Evolutionary conservation across 1,140 invertebrate species (phyloP).

Genomic region (Rhagoletis pomonella): DNA sequence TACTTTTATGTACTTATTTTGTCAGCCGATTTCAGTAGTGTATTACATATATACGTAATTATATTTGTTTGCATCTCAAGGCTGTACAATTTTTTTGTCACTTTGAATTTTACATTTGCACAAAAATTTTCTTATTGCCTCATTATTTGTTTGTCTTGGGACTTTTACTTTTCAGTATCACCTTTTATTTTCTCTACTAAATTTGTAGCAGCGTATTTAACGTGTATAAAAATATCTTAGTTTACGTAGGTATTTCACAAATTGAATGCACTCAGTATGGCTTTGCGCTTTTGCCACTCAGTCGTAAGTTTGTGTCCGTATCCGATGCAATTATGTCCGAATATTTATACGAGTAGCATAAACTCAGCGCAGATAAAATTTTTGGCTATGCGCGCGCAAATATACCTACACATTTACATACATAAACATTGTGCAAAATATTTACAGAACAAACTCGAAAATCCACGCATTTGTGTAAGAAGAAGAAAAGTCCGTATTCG

Average conservation of each 20-base stretch:
- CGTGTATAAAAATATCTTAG: neutral
- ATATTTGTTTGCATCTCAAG: no score
- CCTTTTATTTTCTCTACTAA: neutral
- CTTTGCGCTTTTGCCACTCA: constrained; percentile 14
- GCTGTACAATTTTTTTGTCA: neutral
- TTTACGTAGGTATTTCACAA: neutral
- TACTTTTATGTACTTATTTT: no score
- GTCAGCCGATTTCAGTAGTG: no score
- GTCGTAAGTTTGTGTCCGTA: constrained; percentile 34
- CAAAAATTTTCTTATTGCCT: neutral
- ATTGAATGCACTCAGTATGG: neutral
- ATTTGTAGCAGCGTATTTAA: neutral
- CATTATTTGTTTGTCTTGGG: neutral
- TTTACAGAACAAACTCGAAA: neutral
- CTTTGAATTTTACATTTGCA: neutral
- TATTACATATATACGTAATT: no score
- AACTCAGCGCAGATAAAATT: constrained; percentile 37
- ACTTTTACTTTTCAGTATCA: neutral
- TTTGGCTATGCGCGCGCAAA: constrained; percentile 29
- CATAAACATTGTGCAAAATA: neutral
- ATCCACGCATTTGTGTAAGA: neutral
- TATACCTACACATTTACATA: constrained; percentile 10
- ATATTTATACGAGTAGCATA: constrained; percentile 1
- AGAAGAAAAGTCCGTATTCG: neutral
- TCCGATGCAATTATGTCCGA: constrained; percentile 54